phyloP scores from a whole-genome alignment of 2,888 invertebrate genomes.

The Augochlorella aurata region DNA sequence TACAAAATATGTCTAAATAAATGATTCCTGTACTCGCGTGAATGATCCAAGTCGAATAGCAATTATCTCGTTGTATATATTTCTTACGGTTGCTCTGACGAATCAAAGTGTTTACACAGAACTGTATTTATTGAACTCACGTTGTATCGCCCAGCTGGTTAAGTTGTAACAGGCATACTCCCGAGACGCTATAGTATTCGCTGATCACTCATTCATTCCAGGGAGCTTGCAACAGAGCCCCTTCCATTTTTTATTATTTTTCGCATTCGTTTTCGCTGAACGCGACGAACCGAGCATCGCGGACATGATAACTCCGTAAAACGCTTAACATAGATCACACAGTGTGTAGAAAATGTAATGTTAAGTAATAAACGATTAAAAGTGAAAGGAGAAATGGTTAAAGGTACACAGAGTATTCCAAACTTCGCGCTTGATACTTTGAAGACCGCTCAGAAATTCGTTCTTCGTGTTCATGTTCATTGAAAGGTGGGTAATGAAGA shows the following conservation, averaged over 20 bases:
- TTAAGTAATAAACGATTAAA: conserved; percentile 16
- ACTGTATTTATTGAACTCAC: conserved; percentile 54
- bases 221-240: neutral
- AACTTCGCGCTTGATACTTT: too few species aligned
- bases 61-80: conserved; percentile 54
- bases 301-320: conserved; percentile 21
- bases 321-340: conserved; percentile 23
- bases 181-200: conserved; percentile 29
- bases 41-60: neutral
- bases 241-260: neutral
- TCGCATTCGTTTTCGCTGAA: neutral
- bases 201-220: conserved; percentile 10
- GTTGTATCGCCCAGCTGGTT: conserved; percentile 45
- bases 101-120: conserved; percentile 48
- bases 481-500: too few species aligned
- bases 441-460: too few species aligned
- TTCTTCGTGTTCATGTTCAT: too few species aligned
- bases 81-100: conserved; percentile 49
- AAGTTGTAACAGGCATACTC: conserved; percentile 29
- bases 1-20: neutral
- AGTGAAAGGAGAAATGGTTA: neutral
- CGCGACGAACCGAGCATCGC: neutral
- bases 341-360: neutral
- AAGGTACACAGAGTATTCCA: neutral
- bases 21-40: neutral